These are phyloP conservation scores for Archaeoteleia sp. DNA, from an alignment of 2,888 invertebrate species.

Conservation along the genomic window DNA sequence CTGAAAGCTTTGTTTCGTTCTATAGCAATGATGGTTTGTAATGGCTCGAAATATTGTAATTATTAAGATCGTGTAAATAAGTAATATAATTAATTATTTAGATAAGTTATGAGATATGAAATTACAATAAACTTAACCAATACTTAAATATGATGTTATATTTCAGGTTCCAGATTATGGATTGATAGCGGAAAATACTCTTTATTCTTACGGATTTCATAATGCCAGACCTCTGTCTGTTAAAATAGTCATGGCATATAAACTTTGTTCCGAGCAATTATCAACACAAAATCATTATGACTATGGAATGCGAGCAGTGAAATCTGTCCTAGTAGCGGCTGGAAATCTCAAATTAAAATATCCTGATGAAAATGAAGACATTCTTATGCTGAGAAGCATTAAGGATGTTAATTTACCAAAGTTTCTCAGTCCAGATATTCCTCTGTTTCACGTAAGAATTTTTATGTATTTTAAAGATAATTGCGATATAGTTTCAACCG, in stretches of 20 bases:
- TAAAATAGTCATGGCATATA: constrained; percentile 81
- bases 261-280: constrained; percentile 80
- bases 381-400: constrained; percentile 79
- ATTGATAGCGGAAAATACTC: constrained; percentile 79
- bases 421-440: constrained; percentile 78
- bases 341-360: constrained; percentile 80
- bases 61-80: too few relatives aligned
- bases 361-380: constrained; percentile 79
- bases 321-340: constrained; percentile 79
- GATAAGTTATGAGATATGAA: not conserved
- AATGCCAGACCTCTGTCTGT: constrained; percentile 78
- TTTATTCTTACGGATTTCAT: constrained; percentile 80
- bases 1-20: constrained; percentile 79
- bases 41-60: not conserved
- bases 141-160: not conserved
- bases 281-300: constrained; percentile 81
- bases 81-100: too few relatives aligned
- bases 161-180: constrained; percentile 78
- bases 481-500: too few relatives aligned
- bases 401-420: constrained; percentile 82
- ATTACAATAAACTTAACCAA: too few relatives aligned
- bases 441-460: constrained; percentile 76
- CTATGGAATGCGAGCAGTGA: constrained; percentile 83
- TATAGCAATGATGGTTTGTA: constrained; percentile 80
- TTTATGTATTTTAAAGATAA: constrained; percentile 1